These are phyloP conservation scores for Crocidura indochinensis DNA, from an alignment of 2,797 vertebrate genomes.

Conservation along the genomic window DNA sequence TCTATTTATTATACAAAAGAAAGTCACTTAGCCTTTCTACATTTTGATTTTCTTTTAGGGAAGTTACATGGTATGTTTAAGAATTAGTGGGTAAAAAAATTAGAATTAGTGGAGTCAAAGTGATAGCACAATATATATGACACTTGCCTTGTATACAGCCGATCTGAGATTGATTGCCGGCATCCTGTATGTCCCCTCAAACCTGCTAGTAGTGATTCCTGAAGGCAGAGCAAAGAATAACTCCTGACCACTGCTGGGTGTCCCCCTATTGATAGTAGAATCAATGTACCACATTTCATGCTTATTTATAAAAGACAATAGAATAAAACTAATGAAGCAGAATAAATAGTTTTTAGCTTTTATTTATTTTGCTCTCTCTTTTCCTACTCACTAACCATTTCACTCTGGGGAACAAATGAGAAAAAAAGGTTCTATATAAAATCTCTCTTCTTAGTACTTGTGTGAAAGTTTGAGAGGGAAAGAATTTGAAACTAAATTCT, in stretches of 20 bases:
- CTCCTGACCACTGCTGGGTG: too few relatives aligned
- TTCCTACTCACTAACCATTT: background rate
- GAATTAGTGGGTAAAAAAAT: background rate
- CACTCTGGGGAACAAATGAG: background rate
- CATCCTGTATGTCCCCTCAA: too few relatives aligned
- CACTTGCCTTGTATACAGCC: too few relatives aligned
- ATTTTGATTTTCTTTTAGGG: constrained; percentile 47
- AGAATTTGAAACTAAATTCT: constrained; percentile 45
- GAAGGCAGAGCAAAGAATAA: too few relatives aligned
- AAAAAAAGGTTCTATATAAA: constrained; percentile 51
- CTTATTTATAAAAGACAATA: constrained; percentile 48
- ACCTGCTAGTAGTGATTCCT: too few relatives aligned
- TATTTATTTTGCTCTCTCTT: constrained; percentile 14
- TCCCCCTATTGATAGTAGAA: background rate
- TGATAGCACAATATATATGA: too few relatives aligned
- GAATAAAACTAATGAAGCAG: constrained; percentile 26
- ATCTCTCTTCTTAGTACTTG: constrained; percentile 32
- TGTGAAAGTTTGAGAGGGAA: constrained; percentile 50
- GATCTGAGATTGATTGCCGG: too few relatives aligned
- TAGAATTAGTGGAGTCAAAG: too few relatives aligned
- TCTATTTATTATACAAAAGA: background rate
- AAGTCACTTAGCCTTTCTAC: constrained; percentile 1
- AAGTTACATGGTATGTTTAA: constrained; percentile 20
- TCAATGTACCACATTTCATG: background rate
- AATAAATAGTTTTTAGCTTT: constrained; percentile 60